Base-by-base conservation (phyloP, 2,888 invertebrate genomes). In the Melanostoma mellinum region DNA sequence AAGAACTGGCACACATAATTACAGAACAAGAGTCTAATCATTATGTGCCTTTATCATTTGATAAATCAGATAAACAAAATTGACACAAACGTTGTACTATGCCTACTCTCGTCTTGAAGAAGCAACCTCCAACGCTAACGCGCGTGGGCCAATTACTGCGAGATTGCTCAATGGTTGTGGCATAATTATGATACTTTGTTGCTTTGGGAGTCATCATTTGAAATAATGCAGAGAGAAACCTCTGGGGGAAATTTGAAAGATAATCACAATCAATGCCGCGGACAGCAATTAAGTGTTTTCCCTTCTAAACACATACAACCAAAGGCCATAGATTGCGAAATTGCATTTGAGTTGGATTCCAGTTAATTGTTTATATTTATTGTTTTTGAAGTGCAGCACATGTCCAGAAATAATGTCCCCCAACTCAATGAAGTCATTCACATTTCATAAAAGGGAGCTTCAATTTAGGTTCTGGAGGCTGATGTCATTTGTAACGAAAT, bases 401-500 rank as follows among this genome's bases (percentile, higher is more conserved):
- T 40, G 3, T 33, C 32, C 48, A 48, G 9, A 35, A 8, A 50
- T 20, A 6, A 30, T 10, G 10, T 6, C n/a, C 6, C 36, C 9
- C 6, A 20, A 10, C 38, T 55, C 20, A 40, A 63, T 63, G 61
- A 63, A 48, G n/a, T 48, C 61, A 63, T 48, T 35, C 20, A 8
- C 2, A n/a, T 8, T 56, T 32, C 4, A 8, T 5, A 20, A 9
- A 40, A 56, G 4, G 40, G n/a, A 36, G 2, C 42, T 32, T 42
- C n/a, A 42, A n/a, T 58, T 20, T n/a, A 32, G 20, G 9, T 46
- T 48, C 30, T 3, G 9, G 40, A 38, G 36, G 44, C 82, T 82
- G 82, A 82, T 82, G 78, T 82, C 78, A 82, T 79, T 78, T 78
- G 82, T 82, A 82, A 77, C 63, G 61, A 68, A 77, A 52, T 73